These are phyloP conservation scores for Melanargia galathea DNA, from an alignment of 2,888 invertebrate genomes.

Conservation along the genomic window DNA sequence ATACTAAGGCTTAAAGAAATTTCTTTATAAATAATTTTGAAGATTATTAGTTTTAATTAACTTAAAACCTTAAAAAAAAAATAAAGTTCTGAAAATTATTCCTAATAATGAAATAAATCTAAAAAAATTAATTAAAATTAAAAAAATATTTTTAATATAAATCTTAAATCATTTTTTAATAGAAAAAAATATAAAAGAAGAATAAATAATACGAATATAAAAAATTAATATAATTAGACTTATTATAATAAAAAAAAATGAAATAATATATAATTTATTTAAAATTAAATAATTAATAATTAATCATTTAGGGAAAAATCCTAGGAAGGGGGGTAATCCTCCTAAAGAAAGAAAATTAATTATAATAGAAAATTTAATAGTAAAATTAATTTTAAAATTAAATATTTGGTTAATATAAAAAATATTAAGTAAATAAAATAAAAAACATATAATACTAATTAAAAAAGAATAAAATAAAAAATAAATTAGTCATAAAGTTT, in stretches of 20 bases:
- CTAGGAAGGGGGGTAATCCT: slow-evolving; percentile 82
- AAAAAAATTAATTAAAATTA: slow-evolving; percentile 48
- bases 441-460: slow-evolving; percentile 67
- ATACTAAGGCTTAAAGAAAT: slow-evolving; percentile 83
- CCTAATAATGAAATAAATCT: background rate
- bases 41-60: slow-evolving; percentile 84
- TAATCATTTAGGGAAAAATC: slow-evolving; percentile 84
- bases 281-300: slow-evolving; percentile 77
- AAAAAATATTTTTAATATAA: slow-evolving; percentile 60
- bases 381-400: slow-evolving; percentile 61
- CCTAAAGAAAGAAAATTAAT: slow-evolving; percentile 82
- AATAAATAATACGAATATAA: slow-evolving; percentile 31
- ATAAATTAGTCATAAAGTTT: slow-evolving; percentile 74
- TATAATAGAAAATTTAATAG: slow-evolving; percentile 76
- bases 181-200: slow-evolving; percentile 74
- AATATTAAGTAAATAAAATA: slow-evolving; percentile 75
- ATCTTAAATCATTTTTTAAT: slow-evolving; percentile 73
- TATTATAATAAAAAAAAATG: slow-evolving; percentile 73
- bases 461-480: slow-evolving; percentile 72
- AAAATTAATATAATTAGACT: slow-evolving; percentile 74
- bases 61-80: slow-evolving; percentile 80
- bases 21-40: slow-evolving; percentile 84
- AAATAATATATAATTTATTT: slow-evolving; percentile 65
- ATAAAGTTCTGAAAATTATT: slow-evolving; percentile 60
- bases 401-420: slow-evolving; percentile 79